These are phyloP conservation scores for Thamnophis sirtalis DNA, from an alignment of 2,113 vertebrate genomes.

Conservation along the genomic window DNA sequence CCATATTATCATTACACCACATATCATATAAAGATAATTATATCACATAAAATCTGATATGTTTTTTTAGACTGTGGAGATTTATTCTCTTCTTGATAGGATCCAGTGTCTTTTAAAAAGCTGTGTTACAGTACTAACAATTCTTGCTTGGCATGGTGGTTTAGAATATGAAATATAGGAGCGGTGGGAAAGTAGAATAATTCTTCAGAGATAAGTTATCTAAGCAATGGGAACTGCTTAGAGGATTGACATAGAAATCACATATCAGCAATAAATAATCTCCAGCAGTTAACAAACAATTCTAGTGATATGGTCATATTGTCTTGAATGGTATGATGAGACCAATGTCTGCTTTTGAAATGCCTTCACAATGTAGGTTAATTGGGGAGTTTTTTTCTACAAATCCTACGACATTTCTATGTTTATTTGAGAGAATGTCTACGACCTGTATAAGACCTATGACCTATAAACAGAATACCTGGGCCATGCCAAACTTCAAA, in stretches of 20 bases:
- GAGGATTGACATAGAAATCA: background rate
- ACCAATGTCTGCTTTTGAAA: background rate
- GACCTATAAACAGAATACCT: background rate
- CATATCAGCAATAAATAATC: background rate
- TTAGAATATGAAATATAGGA: background rate
- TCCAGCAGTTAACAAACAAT: background rate
- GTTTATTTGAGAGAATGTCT: background rate
- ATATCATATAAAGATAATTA: background rate
- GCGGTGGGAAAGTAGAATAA: background rate
- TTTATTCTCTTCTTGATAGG: background rate
- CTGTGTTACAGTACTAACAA: background rate
- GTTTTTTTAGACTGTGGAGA: background rate
- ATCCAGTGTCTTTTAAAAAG: background rate
- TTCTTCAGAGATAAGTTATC: background rate
- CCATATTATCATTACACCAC: background rate
- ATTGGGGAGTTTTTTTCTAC: background rate
- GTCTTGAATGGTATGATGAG: background rate
- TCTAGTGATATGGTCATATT: background rate
- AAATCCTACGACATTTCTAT: background rate
- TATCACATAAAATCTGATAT: background rate
- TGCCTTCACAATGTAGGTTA: background rate
- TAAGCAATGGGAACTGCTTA: background rate
- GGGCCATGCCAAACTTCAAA: constrained; percentile 9
- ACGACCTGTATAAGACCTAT: background rate
- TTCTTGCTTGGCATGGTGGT: background rate